Evolutionary conservation across 2,888 invertebrate species (phyloP).

Genomic region (Eupeodes latifasciatus): DNA sequence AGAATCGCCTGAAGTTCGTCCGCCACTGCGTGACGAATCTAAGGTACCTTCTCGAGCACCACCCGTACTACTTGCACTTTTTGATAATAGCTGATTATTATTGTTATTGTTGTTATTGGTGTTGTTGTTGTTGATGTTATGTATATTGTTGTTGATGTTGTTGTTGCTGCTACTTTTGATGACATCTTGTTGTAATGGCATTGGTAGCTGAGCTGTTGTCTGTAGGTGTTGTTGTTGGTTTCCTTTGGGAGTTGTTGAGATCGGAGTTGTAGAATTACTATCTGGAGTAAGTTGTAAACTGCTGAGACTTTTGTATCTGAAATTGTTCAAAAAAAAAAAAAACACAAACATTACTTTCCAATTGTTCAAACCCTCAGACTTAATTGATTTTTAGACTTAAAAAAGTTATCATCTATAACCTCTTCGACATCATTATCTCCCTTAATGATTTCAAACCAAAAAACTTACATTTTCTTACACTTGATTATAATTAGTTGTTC

Average conservation of each 20-base stretch:
- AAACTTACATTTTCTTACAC: background rate
- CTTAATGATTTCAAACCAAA: background rate
- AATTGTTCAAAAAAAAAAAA: background rate
- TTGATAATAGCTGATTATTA: conserved; percentile 78
- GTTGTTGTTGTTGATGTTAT: conserved; percentile 45
- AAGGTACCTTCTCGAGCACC: conserved; percentile 90
- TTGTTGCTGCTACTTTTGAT: conserved; percentile 79
- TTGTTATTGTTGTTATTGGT: conserved; percentile 78
- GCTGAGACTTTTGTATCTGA: conserved; percentile 84
- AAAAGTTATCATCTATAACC: background rate
- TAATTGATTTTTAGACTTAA: no score
- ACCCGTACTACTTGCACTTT: conserved; percentile 84
- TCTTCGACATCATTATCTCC: background rate
- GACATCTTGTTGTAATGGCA: conserved; percentile 79
- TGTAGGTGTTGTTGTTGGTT: conserved; percentile 76
- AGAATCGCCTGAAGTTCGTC: conserved; percentile 93
- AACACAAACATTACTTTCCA: no score
- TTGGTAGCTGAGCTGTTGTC: conserved; percentile 52
- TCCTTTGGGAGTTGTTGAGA: conserved; percentile 83
- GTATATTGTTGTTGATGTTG: conserved; percentile 15
- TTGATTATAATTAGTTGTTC: background rate
- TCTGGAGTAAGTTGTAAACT: conserved; percentile 84
- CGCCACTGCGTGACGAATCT: conserved; percentile 95
- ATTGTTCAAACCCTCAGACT: no score
- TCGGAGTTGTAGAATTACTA: conserved; percentile 82